These are phyloP conservation scores for Actinernus sp. DNA, from an alignment of 92 coral and sea anemone genomes.

Conservation along the genomic window DNA sequence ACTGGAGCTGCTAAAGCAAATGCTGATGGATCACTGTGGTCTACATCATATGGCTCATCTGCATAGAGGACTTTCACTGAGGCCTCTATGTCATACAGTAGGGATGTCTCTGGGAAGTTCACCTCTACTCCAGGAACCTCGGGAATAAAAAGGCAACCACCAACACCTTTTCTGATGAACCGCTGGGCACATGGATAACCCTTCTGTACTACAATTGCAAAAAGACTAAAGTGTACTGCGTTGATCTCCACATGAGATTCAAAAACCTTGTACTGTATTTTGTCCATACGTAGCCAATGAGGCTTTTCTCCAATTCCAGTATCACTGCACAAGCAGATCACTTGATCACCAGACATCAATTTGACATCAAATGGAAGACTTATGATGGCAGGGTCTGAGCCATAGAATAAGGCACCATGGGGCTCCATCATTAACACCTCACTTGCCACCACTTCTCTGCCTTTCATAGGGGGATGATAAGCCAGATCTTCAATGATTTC, in stretches of 20 bases:
- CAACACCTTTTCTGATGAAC: constrained; percentile 82
- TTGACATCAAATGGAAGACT: constrained; percentile 77
- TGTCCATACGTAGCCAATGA: constrained; percentile 67
- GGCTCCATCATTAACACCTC: constrained; percentile 83
- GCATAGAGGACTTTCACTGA: constrained; percentile 91
- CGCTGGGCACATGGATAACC: constrained; percentile 88
- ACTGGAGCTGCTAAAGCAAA: constrained; percentile 93
- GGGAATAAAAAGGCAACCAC: constrained; percentile 83
- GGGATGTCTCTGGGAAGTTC: constrained; percentile 87
- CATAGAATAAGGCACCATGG: constrained; percentile 86
- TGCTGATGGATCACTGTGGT: constrained; percentile 73
- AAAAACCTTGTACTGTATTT: constrained; percentile 70
- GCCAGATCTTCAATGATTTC: constrained; percentile 80
- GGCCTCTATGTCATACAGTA: constrained; percentile 89
- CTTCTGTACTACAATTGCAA: constrained; percentile 83
- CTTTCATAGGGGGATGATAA: constrained; percentile 59
- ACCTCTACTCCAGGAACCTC: constrained; percentile 95
- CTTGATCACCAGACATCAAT: constrained; percentile 50
- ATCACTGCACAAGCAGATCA: constrained; percentile 88
- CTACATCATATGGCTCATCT: constrained; percentile 92
- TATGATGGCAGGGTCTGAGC: constrained; percentile 85
- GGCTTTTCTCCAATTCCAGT: constrained; percentile 82
- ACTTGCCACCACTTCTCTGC: constrained; percentile 75
- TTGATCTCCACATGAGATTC: constrained; percentile 76
- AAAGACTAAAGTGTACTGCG: constrained; percentile 90